Evolutionary conservation across 2,888 invertebrate genomes (phyloP).

Genomic region (Endomychus coccineus): DNA sequence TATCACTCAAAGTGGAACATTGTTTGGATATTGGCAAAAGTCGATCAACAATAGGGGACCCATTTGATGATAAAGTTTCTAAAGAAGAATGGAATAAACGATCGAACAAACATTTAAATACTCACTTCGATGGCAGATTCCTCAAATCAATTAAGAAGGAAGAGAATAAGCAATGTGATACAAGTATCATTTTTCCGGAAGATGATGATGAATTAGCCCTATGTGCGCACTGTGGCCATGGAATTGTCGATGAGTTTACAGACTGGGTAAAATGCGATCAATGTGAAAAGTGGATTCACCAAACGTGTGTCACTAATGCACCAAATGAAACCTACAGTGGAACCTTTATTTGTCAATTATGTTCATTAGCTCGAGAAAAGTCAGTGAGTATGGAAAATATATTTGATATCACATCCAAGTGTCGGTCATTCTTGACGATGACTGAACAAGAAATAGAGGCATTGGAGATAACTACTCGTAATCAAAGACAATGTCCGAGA

Average conservation of each 20-base stretch:
- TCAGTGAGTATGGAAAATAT: no score
- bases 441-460: no score
- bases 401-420: no score
- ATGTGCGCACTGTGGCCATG: conserved; percentile 13
- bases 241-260: conserved; percentile 5
- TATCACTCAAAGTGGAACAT: neutral
- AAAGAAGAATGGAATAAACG: conserved; percentile 14
- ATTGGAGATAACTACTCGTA: no score
- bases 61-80: conserved; percentile 3
- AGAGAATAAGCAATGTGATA: neutral
- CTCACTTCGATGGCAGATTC: no score
- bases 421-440: no score
- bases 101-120: neutral
- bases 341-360: no score
- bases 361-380: no score
- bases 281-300: conserved; percentile 14
- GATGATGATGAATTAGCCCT: neutral
- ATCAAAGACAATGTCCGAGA: no score
- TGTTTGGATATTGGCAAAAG: neutral
- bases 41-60: neutral
- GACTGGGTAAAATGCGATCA: conserved; percentile 14
- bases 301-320: no score
- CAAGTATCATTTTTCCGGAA: neutral
- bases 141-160: no score
- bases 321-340: no score